Percentiles rank a stretch among this genome's conserved stretches.
Conservation (phyloP, 2,797 vertebrate species). For the Hydrophis major region DNA sequence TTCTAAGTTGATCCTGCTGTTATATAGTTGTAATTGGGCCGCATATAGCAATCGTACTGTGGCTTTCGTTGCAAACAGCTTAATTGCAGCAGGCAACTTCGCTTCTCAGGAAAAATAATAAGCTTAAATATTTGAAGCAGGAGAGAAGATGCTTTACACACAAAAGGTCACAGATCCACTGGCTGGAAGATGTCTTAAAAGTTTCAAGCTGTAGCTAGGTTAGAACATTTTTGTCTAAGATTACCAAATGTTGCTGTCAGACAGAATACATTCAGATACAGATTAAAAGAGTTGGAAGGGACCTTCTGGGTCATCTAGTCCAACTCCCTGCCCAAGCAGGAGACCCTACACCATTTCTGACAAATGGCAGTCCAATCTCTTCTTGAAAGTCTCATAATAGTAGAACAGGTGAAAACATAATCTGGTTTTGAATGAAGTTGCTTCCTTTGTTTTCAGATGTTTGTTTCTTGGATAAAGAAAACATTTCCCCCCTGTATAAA, state of each 20-base stretch:
- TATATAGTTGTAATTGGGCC: background rate
- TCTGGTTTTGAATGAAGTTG: background rate
- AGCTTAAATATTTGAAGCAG: background rate
- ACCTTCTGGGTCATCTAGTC: too few species aligned
- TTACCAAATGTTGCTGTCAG: background rate
- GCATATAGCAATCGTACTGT: background rate
- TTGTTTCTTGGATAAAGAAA: background rate
- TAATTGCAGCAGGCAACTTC: background rate
- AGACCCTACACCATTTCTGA: too few species aligned
- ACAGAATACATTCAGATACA: too few species aligned
- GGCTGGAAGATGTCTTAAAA: background rate
- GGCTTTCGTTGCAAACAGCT: background rate
- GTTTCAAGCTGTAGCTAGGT: background rate
- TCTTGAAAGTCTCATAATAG: background rate
- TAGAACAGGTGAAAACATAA: background rate
- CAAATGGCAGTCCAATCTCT: too few species aligned
- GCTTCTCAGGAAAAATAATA: background rate
- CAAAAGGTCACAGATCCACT: background rate
- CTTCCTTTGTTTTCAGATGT: background rate
- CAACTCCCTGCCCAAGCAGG: too few species aligned
- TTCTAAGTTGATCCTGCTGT: background rate
- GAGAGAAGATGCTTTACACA: background rate
- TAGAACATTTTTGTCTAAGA: background rate
- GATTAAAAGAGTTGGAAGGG: too few species aligned
- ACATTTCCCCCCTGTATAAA: background rate